A percentile compares a stretch with the other conserved stretches of the same genome.
These are phyloP conservation scores for Upupa epops DNA, from an alignment of 2,113 vertebrate genomes.

Conservation along the genomic window DNA sequence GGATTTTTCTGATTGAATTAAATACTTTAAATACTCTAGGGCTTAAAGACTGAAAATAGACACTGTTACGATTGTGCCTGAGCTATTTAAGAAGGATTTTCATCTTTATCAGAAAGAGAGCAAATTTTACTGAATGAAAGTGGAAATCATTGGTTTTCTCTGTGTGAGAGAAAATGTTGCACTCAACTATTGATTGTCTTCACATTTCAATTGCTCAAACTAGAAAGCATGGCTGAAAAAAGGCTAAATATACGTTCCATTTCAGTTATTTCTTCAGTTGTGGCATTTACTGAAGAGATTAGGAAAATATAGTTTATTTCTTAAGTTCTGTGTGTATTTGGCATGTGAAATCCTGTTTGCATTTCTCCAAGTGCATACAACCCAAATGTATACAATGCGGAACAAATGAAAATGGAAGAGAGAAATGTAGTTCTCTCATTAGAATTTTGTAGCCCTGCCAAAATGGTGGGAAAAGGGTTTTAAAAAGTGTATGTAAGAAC, in stretches of 20 bases:
- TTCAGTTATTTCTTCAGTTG: not conserved
- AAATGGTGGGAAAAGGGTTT: not conserved
- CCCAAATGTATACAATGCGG: not conserved
- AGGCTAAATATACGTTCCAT: not conserved
- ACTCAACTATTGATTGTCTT: rapidly evolving
- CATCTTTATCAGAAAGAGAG: not conserved
- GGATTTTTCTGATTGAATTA: conserved; percentile 30
- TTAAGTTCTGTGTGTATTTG: not conserved
- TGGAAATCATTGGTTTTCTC: not conserved
- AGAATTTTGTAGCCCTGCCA: not conserved
- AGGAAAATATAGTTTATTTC: not conserved
- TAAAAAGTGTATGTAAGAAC: not conserved
- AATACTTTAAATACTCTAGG: conserved; percentile 2
- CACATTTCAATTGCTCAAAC: not conserved
- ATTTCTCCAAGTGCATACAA: not conserved
- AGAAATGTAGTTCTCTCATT: not conserved
- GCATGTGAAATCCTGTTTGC: not conserved
- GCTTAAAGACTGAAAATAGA: conserved; percentile 16
- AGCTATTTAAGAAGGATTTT: not conserved
- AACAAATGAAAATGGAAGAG: not conserved
- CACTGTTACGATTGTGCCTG: not conserved
- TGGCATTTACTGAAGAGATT: not conserved
- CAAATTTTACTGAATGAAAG: conserved; percentile 7
- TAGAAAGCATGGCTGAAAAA: not conserved
- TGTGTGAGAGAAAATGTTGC: not conserved